These are phyloP conservation scores for Elgaria multicarinata DNA, from an alignment of 2,113 vertebrate species.

Conservation along the genomic window DNA sequence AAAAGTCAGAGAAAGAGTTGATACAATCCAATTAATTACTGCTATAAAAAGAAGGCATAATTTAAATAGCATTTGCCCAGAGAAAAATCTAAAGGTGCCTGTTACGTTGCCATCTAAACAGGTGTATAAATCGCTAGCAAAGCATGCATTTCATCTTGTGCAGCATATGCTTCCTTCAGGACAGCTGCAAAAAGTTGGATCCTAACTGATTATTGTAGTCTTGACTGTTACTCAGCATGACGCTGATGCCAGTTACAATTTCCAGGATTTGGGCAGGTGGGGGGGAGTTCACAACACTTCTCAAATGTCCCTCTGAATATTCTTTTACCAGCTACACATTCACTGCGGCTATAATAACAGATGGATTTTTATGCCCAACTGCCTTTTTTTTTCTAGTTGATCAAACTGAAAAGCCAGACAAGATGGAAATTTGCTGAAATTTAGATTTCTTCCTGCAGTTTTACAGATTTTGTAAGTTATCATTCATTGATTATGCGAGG, in stretches of 20 bases:
- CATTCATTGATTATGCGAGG: slow-evolving; percentile 61
- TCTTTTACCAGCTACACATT: slow-evolving; percentile 17
- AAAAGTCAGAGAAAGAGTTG: slow-evolving; percentile 46
- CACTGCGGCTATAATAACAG: slow-evolving; percentile 47
- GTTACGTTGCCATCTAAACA: neutral
- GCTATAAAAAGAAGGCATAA: slow-evolving; percentile 45
- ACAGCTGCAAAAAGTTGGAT: slow-evolving; percentile 50
- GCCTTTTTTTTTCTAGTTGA: slow-evolving; percentile 43
- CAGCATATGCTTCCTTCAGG: slow-evolving; percentile 35
- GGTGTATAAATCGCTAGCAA: slow-evolving; percentile 52
- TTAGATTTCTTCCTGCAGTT: slow-evolving; percentile 69
- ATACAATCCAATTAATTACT: slow-evolving; percentile 54
- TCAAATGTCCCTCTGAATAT: slow-evolving; percentile 5
- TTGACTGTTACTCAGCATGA: slow-evolving; percentile 23
- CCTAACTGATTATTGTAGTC: slow-evolving; percentile 52
- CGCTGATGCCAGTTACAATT: slow-evolving; percentile 20
- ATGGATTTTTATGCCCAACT: slow-evolving; percentile 73
- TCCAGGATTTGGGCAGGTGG: neutral
- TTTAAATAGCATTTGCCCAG: slow-evolving; percentile 57
- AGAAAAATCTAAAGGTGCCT: neutral
- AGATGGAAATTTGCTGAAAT: slow-evolving; percentile 75
- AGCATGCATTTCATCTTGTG: slow-evolving; percentile 33
- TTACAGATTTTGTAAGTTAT: slow-evolving; percentile 75
- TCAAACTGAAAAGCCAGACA: slow-evolving; percentile 63
- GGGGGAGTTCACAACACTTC: neutral